Conservation (phyloP, 1,140 invertebrate genomes). For the Anagrus nilaparvatae region DNA sequence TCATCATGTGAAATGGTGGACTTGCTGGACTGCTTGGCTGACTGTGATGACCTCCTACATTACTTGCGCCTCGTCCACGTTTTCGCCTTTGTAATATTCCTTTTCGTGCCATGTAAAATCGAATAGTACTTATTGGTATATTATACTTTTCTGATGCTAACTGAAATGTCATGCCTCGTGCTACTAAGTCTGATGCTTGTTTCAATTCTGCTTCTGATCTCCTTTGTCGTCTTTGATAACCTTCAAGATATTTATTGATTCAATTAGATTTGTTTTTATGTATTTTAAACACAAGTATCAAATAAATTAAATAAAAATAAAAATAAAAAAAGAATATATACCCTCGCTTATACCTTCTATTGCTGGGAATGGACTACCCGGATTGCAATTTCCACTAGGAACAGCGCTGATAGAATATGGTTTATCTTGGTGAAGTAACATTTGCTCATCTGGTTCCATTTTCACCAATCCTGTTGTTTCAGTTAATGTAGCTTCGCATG, state of each 20-base stretch:
- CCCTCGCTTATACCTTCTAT: constrained; percentile 43
- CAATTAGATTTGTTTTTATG: neutral
- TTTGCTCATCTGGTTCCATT: constrained; percentile 40
- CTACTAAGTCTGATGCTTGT: constrained; percentile 68
- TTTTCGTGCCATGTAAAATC: constrained; percentile 74
- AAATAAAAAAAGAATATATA: constrained; percentile 5
- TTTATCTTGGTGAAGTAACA: constrained; percentile 32
- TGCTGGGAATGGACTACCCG: constrained; percentile 36
- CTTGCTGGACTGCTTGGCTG: constrained; percentile 48
- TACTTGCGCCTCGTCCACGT: constrained; percentile 47
- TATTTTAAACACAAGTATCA: neutral
- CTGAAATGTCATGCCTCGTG: constrained; percentile 69
- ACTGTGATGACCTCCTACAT: constrained; percentile 30
- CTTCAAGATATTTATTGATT: constrained; percentile 14
- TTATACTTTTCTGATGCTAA: constrained; percentile 74
- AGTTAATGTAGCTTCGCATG: constrained; percentile 38
- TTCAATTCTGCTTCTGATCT: constrained; percentile 63
- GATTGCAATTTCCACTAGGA: constrained; percentile 34
- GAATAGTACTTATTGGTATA: constrained; percentile 74
- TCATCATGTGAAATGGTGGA: constrained; percentile 62
- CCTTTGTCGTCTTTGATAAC: constrained; percentile 47
- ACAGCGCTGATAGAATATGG: constrained; percentile 41
- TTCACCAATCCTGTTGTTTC: constrained; percentile 39
- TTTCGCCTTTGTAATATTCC: constrained; percentile 66
- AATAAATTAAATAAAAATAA: constrained; percentile 3